Evolutionary conservation across 1,140 invertebrate species (phyloP), one percentile per base, ranked within the genome.

Genomic region (Ladona fulva): DNA sequence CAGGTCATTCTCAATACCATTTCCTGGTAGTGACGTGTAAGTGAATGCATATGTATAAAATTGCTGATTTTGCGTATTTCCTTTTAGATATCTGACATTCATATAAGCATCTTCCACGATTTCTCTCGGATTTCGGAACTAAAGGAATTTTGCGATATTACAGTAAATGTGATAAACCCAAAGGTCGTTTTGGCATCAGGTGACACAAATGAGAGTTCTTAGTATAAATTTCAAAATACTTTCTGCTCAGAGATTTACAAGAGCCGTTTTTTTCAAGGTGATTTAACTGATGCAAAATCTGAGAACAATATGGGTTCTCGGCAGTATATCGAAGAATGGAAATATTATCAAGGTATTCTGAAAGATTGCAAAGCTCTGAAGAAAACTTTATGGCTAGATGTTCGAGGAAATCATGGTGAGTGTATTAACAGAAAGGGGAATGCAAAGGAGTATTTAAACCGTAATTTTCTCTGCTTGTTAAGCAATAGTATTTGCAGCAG

Each of bases 351-450:
- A 79, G 87, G 91, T 81, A 87, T 93, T 79, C 86, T 97, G 29
- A 87, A 90, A 59, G 88, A 92, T 79, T 90, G 89, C 79, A 88
- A 90, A 80, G 88, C 95, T 24, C 85, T 85, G 42, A 86, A 91
- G 75, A 90, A 89, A 83, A 94, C 93, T 6, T 86, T 89, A 12
- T 97, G 95, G 95, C 86, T 97, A 74, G 96, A 97, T 86, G 92
- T 97, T 78, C 88, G 95, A 85, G 96, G 96, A 84, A 98, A 98
- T 89, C 96, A 98, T 91, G 96, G 95, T 96, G 87, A 84, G 81
- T 80, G 75, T 78, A 42, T 16, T 19, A 6, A 66, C 52, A 37
- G 29, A 37, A 37, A 37, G 29, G n/a, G n/a, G n/a, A n/a, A n/a
- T n/a, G n/a, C n/a, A n/a, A n/a, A n/a, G n/a, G n/a, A n/a, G n/a